These are phyloP conservation scores for Camponotus fellah DNA, from an alignment of 2,888 invertebrate genomes.

Conservation along the genomic window DNA sequence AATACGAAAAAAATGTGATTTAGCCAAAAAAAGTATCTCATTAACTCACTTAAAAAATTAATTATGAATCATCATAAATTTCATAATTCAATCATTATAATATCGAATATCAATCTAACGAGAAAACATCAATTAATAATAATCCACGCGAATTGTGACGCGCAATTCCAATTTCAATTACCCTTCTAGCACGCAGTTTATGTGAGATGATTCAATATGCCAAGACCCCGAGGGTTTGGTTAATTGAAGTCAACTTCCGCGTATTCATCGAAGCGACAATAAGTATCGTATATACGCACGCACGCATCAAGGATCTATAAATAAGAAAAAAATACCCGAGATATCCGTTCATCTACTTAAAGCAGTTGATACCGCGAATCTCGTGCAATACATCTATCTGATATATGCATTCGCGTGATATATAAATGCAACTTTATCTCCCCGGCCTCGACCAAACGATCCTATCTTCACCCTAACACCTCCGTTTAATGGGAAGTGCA, in stretches of 20 bases:
- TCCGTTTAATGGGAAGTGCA: slow-evolving; percentile 17
- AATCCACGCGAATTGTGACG: slow-evolving; percentile 23
- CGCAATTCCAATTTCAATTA: slow-evolving; percentile 43
- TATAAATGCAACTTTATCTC: slow-evolving; percentile 29
- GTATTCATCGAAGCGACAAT: slow-evolving; percentile 32
- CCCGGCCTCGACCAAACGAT: background rate
- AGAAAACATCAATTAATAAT: background rate
- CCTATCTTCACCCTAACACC: background rate
- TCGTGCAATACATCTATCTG: slow-evolving; percentile 1
- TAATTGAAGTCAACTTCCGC: slow-evolving; percentile 40
- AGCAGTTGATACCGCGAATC: background rate
- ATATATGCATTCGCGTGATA: slow-evolving; percentile 12
- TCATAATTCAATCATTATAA: background rate
- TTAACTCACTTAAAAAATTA: background rate
- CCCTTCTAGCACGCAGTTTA: background rate
- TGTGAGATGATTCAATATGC: slow-evolving; percentile 21
- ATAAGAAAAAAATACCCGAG: background rate
- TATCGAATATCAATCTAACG: background rate
- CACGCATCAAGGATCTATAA: slow-evolving; percentile 10
- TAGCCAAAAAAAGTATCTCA: background rate
- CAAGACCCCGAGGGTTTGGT: slow-evolving; percentile 23
- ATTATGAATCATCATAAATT: slow-evolving; percentile 1
- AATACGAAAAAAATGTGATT: background rate
- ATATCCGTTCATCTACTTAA: background rate
- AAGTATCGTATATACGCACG: background rate